Evolutionary conservation across 2,888 invertebrate species (phyloP), one percentile per base, ranked within the genome.

Genomic region (Meloe dianella): DNA sequence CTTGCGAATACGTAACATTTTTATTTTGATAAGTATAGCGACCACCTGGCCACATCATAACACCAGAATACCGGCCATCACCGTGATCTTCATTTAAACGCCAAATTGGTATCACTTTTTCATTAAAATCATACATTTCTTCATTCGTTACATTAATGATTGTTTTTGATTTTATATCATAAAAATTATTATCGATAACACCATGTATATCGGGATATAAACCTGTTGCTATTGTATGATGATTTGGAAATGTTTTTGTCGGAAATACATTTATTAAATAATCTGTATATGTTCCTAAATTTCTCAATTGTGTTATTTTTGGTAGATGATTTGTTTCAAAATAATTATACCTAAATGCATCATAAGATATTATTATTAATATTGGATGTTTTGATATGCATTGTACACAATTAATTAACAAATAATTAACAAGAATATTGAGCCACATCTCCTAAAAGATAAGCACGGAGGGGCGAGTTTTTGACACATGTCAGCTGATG

Each of bases 211-310:
- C 91, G 0, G 89, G 85, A 77, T 89, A 90, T 60, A 90, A 80
- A 9, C 92, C 92, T 30, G 90, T 93, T 0, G 89, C 89, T 63
- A 92, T 89, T 0, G 90, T 87, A 76, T 89, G 89, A 82, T 92
- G 92, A 83, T 92, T 92, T 0, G 92, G 90, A 77, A 90, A 90
- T 0, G 92, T 93, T 82, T 90, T 90, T 0, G 92, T 92, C 0
- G 89, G 87, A 78, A 90, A 91, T 51, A 89, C 86, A 76, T 89
- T 89, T 57, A 83, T 82, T 84, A 91, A 85, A 74, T 87, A 86
- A 66, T 87, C 87, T 0, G 89, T 84, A 70, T 85, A 84, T 5
- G 88, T 86, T 6, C 91, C 90, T 65, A 85, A 78, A 14, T 81
- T 76, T 51, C 86, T 86, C 54, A 92, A 76, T 63, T 81, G 80